phyloP scores from a whole-genome alignment of 2,888 invertebrate genomes.

The Epicampocera succincta region DNA sequence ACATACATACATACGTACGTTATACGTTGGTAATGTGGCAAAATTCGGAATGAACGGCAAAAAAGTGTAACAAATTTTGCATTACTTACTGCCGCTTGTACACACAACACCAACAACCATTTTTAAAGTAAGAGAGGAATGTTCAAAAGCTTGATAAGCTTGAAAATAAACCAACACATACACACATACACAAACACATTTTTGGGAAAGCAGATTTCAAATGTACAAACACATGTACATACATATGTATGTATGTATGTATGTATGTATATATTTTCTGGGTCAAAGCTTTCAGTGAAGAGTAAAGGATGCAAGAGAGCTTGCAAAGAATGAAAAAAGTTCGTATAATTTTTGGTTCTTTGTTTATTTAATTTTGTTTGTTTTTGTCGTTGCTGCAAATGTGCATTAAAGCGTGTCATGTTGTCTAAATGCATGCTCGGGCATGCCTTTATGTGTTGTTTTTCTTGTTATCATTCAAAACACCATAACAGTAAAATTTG shows the following conservation, averaged over 20 bases:
- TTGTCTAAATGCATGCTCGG: not conserved
- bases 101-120: slow-evolving; percentile 31
- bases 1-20: not conserved
- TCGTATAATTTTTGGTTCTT: slow-evolving; percentile 64
- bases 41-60: slow-evolving; percentile 18
- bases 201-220: not conserved
- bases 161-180: not conserved
- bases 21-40: slow-evolving; percentile 44
- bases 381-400: slow-evolving; percentile 43
- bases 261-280: no score
- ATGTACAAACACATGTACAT: slow-evolving; percentile 6
- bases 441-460: not conserved
- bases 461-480: not conserved
- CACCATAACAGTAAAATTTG: slow-evolving; percentile 17
- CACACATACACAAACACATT: slow-evolving; percentile 6
- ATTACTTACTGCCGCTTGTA: slow-evolving; percentile 43
- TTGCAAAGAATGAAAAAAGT: slow-evolving; percentile 43
- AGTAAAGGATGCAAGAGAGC: slow-evolving; percentile 28
- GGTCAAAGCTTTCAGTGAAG: slow-evolving; percentile 62
- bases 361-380: slow-evolving; percentile 39
- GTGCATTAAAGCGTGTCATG: slow-evolving; percentile 54
- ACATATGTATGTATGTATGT: no score
- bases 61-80: slow-evolving; percentile 48
- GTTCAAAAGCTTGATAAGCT: slow-evolving; percentile 52
- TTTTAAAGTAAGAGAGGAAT: slow-evolving; percentile 25